Percentiles rank a stretch among this genome's conserved stretches.
Conservation (phyloP, 1,140 invertebrate genomes). For the Oppia nitens region DNA sequence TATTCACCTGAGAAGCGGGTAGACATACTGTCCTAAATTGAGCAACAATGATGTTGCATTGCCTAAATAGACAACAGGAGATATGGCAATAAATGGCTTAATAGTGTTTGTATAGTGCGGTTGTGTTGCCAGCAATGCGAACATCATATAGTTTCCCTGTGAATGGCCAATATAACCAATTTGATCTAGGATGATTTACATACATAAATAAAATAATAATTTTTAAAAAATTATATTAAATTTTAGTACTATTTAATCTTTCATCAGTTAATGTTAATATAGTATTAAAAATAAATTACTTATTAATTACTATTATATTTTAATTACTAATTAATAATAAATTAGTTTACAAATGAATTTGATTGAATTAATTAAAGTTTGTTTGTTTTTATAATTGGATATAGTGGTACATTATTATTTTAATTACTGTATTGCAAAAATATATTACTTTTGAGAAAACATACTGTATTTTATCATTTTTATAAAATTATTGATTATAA, state of each 20-base stretch:
- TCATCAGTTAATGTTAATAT: too few species aligned
- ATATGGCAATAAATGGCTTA: conserved; percentile 40
- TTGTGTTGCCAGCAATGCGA: conserved; percentile 40
- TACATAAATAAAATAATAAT: too few species aligned
- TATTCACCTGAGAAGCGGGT: background rate
- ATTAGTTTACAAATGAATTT: background rate
- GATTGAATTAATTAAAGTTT: background rate
- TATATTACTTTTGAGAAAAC: too few species aligned
- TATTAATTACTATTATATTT: too few species aligned
- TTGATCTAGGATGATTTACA: background rate
- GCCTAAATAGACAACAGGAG: conserved; percentile 51
- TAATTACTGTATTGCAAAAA: too few species aligned
- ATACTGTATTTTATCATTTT: too few species aligned
- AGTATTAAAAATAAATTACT: too few species aligned
- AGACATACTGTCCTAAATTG: background rate
- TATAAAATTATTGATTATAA: too few species aligned
- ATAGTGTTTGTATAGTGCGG: conserved; percentile 44
- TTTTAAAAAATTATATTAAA: too few species aligned
- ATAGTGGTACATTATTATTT: too few species aligned
- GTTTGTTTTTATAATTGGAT: conserved; percentile 1
- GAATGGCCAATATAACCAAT: conserved; percentile 40
- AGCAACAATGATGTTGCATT: conserved; percentile 45
- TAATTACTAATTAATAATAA: too few species aligned
- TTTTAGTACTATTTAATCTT: too few species aligned
- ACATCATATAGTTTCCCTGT: conserved; percentile 46